Evolutionary conservation across 2,888 invertebrate genomes (phyloP).

Genomic region (Endomychus coccineus): DNA sequence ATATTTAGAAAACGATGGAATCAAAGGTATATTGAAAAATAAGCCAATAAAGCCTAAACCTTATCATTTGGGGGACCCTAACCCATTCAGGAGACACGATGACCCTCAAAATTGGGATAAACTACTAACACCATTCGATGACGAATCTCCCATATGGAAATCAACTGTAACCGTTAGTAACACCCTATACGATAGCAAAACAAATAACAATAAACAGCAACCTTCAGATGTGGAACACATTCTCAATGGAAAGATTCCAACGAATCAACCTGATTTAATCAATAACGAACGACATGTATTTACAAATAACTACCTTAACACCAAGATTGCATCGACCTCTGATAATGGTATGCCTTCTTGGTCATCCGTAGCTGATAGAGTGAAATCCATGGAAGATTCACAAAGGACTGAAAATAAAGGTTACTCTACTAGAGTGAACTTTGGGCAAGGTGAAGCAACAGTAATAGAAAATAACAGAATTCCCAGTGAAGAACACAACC

Average conservation of each 20-base stretch:
- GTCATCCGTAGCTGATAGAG: constrained; percentile 47
- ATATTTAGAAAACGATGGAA: constrained; percentile 39
- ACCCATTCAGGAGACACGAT: constrained; percentile 32
- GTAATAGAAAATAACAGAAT: constrained; percentile 40
- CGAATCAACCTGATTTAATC: constrained; percentile 29
- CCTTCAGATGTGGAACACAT: constrained; percentile 27
- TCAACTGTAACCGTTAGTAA: constrained; percentile 42
- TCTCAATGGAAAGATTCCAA: constrained; percentile 35
- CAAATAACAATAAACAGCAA: constrained; percentile 7
- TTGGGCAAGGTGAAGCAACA: constrained; percentile 43
- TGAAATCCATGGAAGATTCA: constrained; percentile 45
- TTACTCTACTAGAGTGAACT: constrained; percentile 55
- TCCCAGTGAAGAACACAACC: too few species aligned
- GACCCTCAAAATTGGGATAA: constrained; percentile 47
- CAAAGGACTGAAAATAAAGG: constrained; percentile 40
- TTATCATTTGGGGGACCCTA: constrained; percentile 61
- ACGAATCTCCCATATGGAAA: constrained; percentile 40
- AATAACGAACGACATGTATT: constrained; percentile 16
- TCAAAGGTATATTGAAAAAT: constrained; percentile 67
- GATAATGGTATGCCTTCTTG: constrained; percentile 27
- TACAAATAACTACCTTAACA: constrained; percentile 18
- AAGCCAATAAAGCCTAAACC: constrained; percentile 67
- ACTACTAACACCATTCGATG: constrained; percentile 41
- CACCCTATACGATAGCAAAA: constrained; percentile 29
- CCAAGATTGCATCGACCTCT: constrained; percentile 20